Evolutionary conservation across 2,888 invertebrate genomes (phyloP).

Genomic region (Diplazon laetatorius): DNA sequence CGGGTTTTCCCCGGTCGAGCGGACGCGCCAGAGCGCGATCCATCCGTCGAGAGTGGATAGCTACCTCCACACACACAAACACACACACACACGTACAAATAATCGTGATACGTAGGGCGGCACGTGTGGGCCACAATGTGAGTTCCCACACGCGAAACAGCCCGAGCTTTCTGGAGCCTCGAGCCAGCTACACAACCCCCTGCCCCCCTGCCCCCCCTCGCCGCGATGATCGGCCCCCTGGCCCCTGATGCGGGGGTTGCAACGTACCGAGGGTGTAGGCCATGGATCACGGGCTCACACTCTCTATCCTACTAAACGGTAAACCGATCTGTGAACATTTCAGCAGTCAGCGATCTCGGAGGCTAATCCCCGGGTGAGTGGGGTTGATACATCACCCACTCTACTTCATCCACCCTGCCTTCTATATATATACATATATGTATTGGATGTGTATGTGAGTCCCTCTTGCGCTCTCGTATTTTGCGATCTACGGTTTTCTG

Average conservation of each 20-base stretch:
- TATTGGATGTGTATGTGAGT: too few species aligned
- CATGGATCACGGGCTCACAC: constrained; percentile 79
- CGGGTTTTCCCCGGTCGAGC: constrained; percentile 55
- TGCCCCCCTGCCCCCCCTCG: constrained; percentile 16
- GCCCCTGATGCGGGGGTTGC: constrained; percentile 10
- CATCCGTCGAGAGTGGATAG: constrained; percentile 50
- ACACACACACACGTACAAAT: constrained; percentile 45
- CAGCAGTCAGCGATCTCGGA: constrained; percentile 82
- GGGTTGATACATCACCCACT: constrained; percentile 78
- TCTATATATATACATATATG: too few species aligned
- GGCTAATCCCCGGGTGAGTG: constrained; percentile 80
- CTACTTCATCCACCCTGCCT: constrained; percentile 61
- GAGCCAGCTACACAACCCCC: constrained; percentile 32
- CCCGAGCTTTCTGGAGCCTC: constrained; percentile 60
- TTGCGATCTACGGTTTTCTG: too few species aligned
- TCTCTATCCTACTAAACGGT: constrained; percentile 81
- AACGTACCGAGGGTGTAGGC: constrained; percentile 67
- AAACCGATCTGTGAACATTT: constrained; percentile 82
- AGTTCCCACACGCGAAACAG: constrained; percentile 83
- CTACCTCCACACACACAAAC: constrained; percentile 33
- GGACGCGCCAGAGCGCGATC: constrained; percentile 63
- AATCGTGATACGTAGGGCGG: constrained; percentile 79
- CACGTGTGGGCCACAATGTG: constrained; percentile 85
- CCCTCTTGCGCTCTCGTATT: too few species aligned
- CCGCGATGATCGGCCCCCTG: constrained; percentile 3